Evolutionary conservation across 2,797 vertebrate species (phyloP), one percentile per base, ranked within the genome.

Genomic region (Podarcis lilfordi): DNA sequence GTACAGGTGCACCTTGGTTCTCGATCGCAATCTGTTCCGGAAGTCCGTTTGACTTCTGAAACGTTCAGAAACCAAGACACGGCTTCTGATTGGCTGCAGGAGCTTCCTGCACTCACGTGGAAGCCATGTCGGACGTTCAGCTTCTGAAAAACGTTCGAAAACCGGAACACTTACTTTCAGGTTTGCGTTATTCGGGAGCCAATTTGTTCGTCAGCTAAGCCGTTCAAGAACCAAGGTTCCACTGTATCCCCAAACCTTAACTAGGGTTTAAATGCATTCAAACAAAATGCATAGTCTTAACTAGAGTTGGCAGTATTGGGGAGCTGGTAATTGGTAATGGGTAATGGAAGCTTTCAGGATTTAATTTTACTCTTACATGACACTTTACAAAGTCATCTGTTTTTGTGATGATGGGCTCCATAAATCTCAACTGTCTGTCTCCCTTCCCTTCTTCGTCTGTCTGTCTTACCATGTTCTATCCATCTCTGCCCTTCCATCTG

Each of bases 401-500:
- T 79, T 93, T 95, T 95, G 93, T 92, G 88, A 89, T 90, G 93
- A 94, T 95, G 94, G 0, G 23, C 93, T 92, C 92, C 89, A 92
- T 94, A 94, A 94, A 94, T 95, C 92, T 95, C 89, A 89, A 88
- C 90, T 89, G 21, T 91, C 89, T 89, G 86, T 93, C 88, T 91
- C 89, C 91, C 90, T 92, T 89, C 87, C 82, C 3, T 2, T 91
- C 91, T 89, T 92, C 23, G 90, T 91, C 90, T 85, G 78, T 92
- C 90, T 92, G 91, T 94, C 92, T 94, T 78, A 0, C 90, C 86
- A 86, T 5, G 1, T 93, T 92, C 92, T 93, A 91, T 94, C 94
- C 92, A 92, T 85, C 90, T 87, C 91, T 95, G 89, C 87, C 85
- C 92, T 91, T 90, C 94, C 93, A 93, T 95, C 93, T 96, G 93